A percentile compares a stretch with the other conserved stretches of the same genome.
Conservation (phyloP, 2,888 invertebrate species). For the Caenorhabditis wallacei region DNA sequence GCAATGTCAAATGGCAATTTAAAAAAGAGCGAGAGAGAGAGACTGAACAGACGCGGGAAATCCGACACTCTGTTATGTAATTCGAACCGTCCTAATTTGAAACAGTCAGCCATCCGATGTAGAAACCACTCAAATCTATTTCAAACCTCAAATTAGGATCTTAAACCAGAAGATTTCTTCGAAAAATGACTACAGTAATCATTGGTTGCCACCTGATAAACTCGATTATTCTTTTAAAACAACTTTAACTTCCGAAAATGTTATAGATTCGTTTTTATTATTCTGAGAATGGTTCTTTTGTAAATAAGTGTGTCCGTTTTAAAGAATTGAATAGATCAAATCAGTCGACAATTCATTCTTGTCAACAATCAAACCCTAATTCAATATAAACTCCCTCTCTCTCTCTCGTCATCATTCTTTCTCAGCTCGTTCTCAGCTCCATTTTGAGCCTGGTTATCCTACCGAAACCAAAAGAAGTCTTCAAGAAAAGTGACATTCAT, state of each 20-base stretch:
- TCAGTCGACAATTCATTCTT: not conserved
- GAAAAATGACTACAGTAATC: not conserved
- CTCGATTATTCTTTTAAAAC: no score
- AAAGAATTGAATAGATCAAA: not conserved
- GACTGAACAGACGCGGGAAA: slow-evolving; percentile 26
- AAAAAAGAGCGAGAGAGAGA: not conserved
- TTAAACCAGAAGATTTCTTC: not conserved
- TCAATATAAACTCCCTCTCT: no score
- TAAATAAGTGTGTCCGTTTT: not conserved
- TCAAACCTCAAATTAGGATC: not conserved
- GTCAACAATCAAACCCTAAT: not conserved
- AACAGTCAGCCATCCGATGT: slow-evolving; percentile 40
- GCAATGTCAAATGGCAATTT: slow-evolving; percentile 26
- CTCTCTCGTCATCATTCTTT: no score
- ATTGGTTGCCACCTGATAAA: no score
- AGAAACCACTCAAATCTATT: not conserved
- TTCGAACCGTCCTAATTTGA: slow-evolving; percentile 58
- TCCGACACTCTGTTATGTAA: slow-evolving; percentile 57
- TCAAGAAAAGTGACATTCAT: not conserved
- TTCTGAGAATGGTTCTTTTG: not conserved
- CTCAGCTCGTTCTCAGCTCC: no score
- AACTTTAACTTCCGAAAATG: no score
- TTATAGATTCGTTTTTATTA: no score
- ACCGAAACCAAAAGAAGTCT: not conserved
- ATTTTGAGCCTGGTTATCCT: not conserved